Conservation (phyloP, 2,888 invertebrate genomes). For the Noctua comes region DNA sequence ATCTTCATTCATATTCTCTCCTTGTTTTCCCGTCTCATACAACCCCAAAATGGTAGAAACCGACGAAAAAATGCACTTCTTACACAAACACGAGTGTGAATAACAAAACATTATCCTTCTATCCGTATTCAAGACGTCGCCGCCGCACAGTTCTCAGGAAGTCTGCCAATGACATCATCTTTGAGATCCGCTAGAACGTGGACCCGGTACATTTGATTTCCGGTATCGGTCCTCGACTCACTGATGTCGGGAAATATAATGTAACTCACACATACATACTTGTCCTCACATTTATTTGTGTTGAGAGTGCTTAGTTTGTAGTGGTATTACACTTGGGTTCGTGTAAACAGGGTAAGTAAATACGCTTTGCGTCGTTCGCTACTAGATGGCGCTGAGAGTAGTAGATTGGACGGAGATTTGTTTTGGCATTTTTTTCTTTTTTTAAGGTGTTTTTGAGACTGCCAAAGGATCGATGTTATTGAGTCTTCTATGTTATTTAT, state of each 20-base stretch:
- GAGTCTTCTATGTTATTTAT: background rate
- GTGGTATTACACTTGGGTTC: conserved; percentile 20
- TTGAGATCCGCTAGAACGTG: conserved; percentile 76
- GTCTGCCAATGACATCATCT: conserved; percentile 78
- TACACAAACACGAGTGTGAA: conserved; percentile 49
- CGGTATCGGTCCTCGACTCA: conserved; percentile 66
- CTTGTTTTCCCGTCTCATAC: background rate
- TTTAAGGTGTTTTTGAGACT: background rate
- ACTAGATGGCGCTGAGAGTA: conserved; percentile 50
- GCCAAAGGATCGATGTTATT: background rate
- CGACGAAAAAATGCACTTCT: conserved; percentile 40
- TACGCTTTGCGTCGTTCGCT: background rate
- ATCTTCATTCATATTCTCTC: conserved; percentile 25
- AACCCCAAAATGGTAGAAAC: conserved; percentile 4
- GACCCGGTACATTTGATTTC: conserved; percentile 82
- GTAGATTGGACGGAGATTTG: background rate
- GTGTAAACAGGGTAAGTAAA: conserved; percentile 33
- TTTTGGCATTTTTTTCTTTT: background rate
- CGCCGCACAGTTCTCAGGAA: conserved; percentile 70
- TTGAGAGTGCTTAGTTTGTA: conserved; percentile 28
- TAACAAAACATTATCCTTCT: conserved; percentile 63
- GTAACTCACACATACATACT: conserved; percentile 40
- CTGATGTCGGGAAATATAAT: conserved; percentile 59
- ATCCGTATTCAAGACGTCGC: conserved; percentile 69
- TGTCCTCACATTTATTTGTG: conserved; percentile 43